Evolutionary conservation across 2,888 invertebrate species (phyloP), one percentile per base, ranked within the genome.

Genomic region (Teleogryllus oceanicus): DNA sequence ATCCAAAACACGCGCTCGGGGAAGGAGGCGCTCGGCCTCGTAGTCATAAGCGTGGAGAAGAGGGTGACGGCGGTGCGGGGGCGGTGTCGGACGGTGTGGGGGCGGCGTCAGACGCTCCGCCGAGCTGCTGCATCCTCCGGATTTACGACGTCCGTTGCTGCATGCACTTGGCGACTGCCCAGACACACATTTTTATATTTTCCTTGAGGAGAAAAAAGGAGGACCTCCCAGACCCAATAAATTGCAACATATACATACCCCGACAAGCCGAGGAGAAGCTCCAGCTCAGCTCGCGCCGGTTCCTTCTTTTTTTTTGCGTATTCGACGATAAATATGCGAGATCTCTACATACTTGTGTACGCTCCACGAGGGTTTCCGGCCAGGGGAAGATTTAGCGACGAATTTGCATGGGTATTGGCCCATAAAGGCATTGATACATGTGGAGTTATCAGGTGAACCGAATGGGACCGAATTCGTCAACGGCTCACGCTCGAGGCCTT

Each of bases 181-280:
- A 62, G 62, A 62, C 62, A 62, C 62, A 62, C 62, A 62, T 62
- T 62, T 62, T 62, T 62, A 62, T 62, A 62, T 62, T 62, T 62
- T 62, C 62, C n/a, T 62, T 62, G 62, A 62, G n/a, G 62, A 62
- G 62, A 62, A 62, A 62, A 62, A 62, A 62, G n/a, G 62, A 62
- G 62, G n/a, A 62, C 62, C 62, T 62, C 62, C 62, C 62, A 62
- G 62, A 62, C 16, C 62, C 62, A 62, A 62, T 62, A 62, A 62
- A 62, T 62, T 62, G 62, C 62, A 62, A 62, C 62, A 62, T 62
- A 62, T 62, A 62, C 62, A 62, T 62, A 62, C 62, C 62, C 62
- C 62, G 37, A 37, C 37, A 37, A 37, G 37, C 37, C 62, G 13
- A 62, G 62, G n/a, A 62, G 62, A 13, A 62, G 62, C 62, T 62